Conservation (phyloP, 2,888 invertebrate species). For the Dasysyrphus tricinctus region DNA sequence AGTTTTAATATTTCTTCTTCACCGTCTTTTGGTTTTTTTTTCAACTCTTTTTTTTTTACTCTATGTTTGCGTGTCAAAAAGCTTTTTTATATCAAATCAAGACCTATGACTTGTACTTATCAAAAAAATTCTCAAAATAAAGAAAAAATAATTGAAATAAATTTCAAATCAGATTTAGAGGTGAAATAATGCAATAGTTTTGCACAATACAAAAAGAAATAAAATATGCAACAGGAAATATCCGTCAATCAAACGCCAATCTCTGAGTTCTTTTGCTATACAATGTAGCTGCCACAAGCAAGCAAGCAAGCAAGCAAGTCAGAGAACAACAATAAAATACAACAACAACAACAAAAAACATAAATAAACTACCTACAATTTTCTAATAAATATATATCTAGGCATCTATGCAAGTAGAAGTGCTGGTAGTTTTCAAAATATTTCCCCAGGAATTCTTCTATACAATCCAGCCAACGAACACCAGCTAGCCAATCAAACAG, state of each 20-base stretch:
- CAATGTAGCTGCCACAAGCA: conserved; percentile 43
- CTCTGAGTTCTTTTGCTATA: conserved; percentile 77
- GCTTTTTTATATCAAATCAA: neutral
- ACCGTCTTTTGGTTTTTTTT: neutral
- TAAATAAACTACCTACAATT: conserved; percentile 41
- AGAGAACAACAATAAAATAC: neutral
- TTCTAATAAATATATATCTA: conserved; percentile 43
- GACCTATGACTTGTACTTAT: neutral
- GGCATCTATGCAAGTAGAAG: conserved; percentile 19
- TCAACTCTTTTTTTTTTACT: neutral
- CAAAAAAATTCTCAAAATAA: neutral
- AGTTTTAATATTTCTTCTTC: neutral
- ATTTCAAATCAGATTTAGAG: conserved; percentile 31
- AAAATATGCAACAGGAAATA: conserved; percentile 82
- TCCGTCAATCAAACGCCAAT: conserved; percentile 82
- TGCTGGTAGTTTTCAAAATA: conserved; percentile 38
- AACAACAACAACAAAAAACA: conserved; percentile 7
- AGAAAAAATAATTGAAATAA: conserved; percentile 14
- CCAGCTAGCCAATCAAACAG: conserved; percentile 60
- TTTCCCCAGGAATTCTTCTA: conserved; percentile 59
- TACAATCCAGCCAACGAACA: conserved; percentile 17
- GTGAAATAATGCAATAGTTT: conserved; percentile 46
- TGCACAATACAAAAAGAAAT: conserved; percentile 63
- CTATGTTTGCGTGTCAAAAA: neutral
- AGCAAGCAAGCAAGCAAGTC: conserved; percentile 21